Evolutionary conservation across 2,797 vertebrate genomes (phyloP).

Genomic region (Phyllotis vaccarum): DNA sequence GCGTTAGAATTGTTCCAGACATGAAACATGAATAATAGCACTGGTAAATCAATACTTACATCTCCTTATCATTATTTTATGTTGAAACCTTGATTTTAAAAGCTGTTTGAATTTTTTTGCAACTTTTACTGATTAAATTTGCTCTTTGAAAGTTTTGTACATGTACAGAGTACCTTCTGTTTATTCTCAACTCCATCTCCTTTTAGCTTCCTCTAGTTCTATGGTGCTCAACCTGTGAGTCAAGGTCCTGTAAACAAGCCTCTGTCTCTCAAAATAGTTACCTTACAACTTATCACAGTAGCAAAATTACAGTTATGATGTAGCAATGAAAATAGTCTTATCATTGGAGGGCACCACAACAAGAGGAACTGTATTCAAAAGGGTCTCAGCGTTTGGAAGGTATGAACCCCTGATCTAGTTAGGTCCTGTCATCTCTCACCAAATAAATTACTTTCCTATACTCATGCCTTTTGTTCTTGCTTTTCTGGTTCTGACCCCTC

Average conservation of each 20-base stretch:
- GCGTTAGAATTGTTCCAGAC: neutral
- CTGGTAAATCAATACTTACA: neutral
- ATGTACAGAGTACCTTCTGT: neutral
- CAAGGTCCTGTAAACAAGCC: accelerated
- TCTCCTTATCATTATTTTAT: neutral
- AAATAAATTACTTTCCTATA: no score
- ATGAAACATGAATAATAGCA: neutral
- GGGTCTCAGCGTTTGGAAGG: no score
- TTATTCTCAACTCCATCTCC: neutral
- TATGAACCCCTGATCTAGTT: neutral
- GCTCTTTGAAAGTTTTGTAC: neutral
- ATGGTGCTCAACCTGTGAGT: neutral
- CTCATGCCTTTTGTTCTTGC: neutral
- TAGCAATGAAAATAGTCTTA: neutral
- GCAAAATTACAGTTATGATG: neutral
- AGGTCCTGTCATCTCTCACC: neutral
- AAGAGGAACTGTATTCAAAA: no score
- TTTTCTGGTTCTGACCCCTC: neutral
- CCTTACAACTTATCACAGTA: neutral
- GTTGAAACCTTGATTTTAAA: neutral
- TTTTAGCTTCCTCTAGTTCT: neutral
- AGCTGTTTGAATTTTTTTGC: neutral
- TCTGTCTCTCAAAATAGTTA: neutral
- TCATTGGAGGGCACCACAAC: neutral
- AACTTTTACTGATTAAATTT: neutral